Conservation (phyloP, 1,140 invertebrate genomes). For the Eurytemora carolleeae region DNA sequence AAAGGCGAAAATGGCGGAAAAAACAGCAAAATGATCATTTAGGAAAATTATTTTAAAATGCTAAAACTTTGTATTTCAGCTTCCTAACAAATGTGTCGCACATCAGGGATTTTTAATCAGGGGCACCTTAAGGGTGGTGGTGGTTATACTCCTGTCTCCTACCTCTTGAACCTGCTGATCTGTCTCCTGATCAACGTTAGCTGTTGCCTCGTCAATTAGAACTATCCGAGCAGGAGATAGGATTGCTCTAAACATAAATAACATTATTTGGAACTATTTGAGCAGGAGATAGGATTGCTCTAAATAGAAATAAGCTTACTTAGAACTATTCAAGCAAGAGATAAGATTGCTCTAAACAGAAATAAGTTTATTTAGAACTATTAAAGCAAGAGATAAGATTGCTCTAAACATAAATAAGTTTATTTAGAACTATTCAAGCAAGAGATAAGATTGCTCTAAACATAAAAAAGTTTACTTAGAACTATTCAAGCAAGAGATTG, state of each 20-base stretch:
- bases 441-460: no score
- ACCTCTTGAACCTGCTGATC: slow-evolving; percentile 22
- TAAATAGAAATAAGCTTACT: background rate
- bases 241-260: background rate
- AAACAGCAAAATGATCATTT: background rate
- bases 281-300: background rate
- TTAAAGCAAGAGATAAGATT: background rate
- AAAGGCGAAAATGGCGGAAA: background rate
- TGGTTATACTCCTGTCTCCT: no score
- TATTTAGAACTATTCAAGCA: background rate
- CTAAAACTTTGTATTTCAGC: background rate
- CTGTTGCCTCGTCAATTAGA: slow-evolving; percentile 34
- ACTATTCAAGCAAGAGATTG: no score
- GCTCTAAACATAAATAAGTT: background rate
- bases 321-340: background rate
- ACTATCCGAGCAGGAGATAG: slow-evolving; percentile 24
- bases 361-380: background rate
- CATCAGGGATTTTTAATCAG: no score
- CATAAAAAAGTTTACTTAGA: no score
- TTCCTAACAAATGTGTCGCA: no score
- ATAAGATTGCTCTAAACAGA: background rate
- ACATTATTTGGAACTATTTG: background rate
- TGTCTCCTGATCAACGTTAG: slow-evolving; percentile 32
- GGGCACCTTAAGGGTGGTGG: background rate
- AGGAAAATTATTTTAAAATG: background rate